Base-by-base conservation (phyloP, 2,797 vertebrate species). In the Microchirus variegatus region DNA sequence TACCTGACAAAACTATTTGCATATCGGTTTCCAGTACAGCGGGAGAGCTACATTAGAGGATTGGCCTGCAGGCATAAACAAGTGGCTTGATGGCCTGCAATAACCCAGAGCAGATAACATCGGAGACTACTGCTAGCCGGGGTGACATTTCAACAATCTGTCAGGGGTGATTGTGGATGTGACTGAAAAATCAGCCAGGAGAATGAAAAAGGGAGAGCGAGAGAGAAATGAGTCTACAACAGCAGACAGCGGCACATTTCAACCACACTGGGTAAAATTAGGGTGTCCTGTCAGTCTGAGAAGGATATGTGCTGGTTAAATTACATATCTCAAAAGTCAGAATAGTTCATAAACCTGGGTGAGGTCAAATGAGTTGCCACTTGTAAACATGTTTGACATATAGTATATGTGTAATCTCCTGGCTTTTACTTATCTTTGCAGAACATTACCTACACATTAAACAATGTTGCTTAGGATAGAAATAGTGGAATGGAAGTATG, bases 71-170 rank as follows among this genome's bases (percentile, higher is more conserved):
- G 53, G 64, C 18, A 22, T 67, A 70, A 48, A 63, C 63, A 63
- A 65, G 72, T 68, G 1, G 61, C 54, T 66, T 55, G 78, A 58
- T 73, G 77, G 78, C 82, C 82, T 81, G 66, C 68, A 88, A 80
- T 86, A 87, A 88, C 82, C 87, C 69, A 71, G 59, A 71, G 68
- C 68, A 80, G 85, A 88, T 86, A 89, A 88, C 80, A 87, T 88
- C 85, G 85, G 77, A 83, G 67, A 71, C 80, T 83, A 77, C 80
- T 76, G 84, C 79, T 75, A 68, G 67, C 82, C 84, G 78, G 79
- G 77, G 74, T 90, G 88, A 90, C 89, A 91, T 90, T 92, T 88
- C 90, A 89, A 89, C 85, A 90, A 84, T 88, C 85, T 86, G 86
- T 84, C 84, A 70, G 63, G 66, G 80, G 76, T 82, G 84, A 87